Evolutionary conservation across 37 sponge, comb jelly and placozoan species (phyloP).

Genomic region (Diacarnus erythraeanus): DNA sequence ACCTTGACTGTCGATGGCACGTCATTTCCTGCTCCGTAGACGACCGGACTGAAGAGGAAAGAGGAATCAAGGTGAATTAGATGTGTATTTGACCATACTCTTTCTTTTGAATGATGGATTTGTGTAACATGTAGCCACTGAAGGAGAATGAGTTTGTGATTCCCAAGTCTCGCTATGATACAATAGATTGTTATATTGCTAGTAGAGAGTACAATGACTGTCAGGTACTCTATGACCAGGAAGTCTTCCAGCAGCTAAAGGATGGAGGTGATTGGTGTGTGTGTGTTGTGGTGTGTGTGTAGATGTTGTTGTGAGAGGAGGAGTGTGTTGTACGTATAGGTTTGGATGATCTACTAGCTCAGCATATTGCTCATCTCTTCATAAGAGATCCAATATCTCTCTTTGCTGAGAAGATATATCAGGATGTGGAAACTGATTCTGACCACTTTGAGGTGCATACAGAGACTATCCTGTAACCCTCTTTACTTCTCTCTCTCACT

Average conservation of each 20-base stretch:
- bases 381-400: conserved; percentile 89
- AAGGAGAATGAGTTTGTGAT: conserved; percentile 65
- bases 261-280: conserved; percentile 48
- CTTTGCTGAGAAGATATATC: conserved; percentile 82
- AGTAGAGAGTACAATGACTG: conserved; percentile 82
- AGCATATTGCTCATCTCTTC: conserved; percentile 94
- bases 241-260: conserved; percentile 62
- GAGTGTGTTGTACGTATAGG: conserved; percentile 34
- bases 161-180: conserved; percentile 80
- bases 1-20: conserved; percentile 84
- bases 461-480: neutral
- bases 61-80: conserved; percentile 65
- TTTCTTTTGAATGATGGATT: too few species aligned
- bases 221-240: conserved; percentile 56
- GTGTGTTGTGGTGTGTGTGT: neutral
- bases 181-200: conserved; percentile 79
- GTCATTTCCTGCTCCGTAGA: conserved; percentile 87
- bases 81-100: too few species aligned
- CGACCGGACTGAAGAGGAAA: conserved; percentile 89
- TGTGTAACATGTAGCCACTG: too few species aligned
- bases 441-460: conserved; percentile 99
- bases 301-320: neutral
- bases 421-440: conserved; percentile 72
- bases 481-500: neutral
- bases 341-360: conserved; percentile 83